Conservation (phyloP, 2,113 vertebrate species). For the Cranoglanis bouderius region DNA sequence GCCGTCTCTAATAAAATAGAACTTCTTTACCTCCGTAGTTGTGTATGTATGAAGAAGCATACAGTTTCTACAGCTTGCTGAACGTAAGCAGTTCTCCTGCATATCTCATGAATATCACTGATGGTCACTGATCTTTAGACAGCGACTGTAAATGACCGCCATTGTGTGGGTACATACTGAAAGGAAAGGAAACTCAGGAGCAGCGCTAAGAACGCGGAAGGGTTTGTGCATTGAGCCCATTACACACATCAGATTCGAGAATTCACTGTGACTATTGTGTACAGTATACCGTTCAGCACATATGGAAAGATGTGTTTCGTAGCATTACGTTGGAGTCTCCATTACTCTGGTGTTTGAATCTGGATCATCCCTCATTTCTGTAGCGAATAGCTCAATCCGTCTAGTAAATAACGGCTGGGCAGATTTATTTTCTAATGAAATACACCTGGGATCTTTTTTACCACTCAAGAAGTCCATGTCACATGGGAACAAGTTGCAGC, state of each 20-base stretch:
- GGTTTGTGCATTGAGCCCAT: not conserved
- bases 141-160: no score
- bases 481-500: not conserved
- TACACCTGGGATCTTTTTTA: not conserved
- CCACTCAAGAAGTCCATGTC: not conserved
- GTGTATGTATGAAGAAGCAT: no score
- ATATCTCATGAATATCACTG: no score
- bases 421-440: not conserved
- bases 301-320: not conserved
- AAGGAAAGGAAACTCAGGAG: no score
- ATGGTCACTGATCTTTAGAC: no score
- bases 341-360: slow-evolving; percentile 3
- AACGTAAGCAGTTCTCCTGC: no score
- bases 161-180: no score
- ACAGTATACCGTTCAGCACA: not conserved
- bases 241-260: not conserved
- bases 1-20: no score
- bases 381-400: not conserved
- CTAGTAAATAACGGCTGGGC: not conserved
- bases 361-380: not conserved
- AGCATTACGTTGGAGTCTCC: not conserved
- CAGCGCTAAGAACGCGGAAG: no score
- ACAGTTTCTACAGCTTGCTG: no score
- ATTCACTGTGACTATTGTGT: not conserved
- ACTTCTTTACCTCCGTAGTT: no score